phyloP scores from a whole-genome alignment of 1,140 invertebrate species.

The Aphaenogaster floridana region DNA sequence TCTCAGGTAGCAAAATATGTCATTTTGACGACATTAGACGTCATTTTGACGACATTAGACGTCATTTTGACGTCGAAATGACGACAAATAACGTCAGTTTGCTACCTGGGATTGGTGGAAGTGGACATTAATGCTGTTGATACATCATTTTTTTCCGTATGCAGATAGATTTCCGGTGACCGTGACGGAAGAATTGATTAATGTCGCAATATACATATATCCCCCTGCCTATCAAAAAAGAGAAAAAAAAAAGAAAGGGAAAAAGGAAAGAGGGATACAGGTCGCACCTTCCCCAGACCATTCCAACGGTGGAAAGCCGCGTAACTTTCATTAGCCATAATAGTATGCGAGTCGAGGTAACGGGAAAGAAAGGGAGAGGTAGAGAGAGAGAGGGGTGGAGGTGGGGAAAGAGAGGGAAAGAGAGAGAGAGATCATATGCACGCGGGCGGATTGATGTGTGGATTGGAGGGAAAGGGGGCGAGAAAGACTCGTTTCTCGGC shows the following conservation, averaged over 20 bases:
- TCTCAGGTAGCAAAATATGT: too few species aligned
- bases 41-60: too few species aligned
- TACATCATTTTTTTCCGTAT: background rate
- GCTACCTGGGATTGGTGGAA: too few species aligned
- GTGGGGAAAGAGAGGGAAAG: background rate
- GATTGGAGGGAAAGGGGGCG: background rate
- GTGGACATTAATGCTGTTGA: too few species aligned
- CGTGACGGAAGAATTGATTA: slow-evolving; percentile 37
- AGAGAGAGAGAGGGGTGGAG: background rate
- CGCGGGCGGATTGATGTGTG: background rate
- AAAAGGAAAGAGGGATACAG: background rate
- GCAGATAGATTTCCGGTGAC: slow-evolving; percentile 3
- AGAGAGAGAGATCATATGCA: background rate
- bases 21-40: too few species aligned
- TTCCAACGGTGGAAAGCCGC: background rate
- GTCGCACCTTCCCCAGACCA: background rate
- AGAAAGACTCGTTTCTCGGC: background rate
- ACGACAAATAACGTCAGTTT: too few species aligned
- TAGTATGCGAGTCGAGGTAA: slow-evolving; percentile 19
- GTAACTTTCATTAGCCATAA: slow-evolving; percentile 6
- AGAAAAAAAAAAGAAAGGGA: background rate
- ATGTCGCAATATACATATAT: slow-evolving; percentile 32
- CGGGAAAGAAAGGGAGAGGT: slow-evolving; percentile 18
- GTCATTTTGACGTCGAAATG: too few species aligned
- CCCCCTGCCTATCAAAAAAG: background rate